Evolutionary conservation across 2,888 invertebrate species (phyloP), one percentile per base, ranked within the genome.

Genomic region (Isoperla grammatica): DNA sequence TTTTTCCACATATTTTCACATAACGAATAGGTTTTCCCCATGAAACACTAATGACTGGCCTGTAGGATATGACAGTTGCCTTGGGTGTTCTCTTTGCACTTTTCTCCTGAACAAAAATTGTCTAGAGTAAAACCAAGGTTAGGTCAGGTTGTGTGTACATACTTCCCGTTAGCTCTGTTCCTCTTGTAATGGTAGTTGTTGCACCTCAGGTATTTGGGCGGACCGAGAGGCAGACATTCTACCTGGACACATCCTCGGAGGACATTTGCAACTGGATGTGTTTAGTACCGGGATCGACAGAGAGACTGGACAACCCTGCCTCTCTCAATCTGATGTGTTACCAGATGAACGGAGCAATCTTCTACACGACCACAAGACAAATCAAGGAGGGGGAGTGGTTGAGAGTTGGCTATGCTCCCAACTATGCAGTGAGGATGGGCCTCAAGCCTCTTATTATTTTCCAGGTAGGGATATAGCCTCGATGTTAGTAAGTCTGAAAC

Each of bases 261-360:
- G 70, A 78, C 65, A 74, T 75, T 54, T 82, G 81, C 67, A 83
- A 81, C 68, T 84, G 83, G 83, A 76, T 84, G 78, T 79, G 79
- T 65, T 77, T 82, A 65, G 75, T 83, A 4, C 17, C n/a, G 45
- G 45, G 45, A 5, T 45, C 45, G 19, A 76, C 83, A 5, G 70
- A 72, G 6, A 71, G 78, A 12, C 82, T 81, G 0, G 68, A 69
- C 11, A 70, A 70, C 59, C 68, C 71, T 9, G 72, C 74, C 40
- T 77, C 79, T 62, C 80, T 81, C 69, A 84, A 84, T 71, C 72
- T 81, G 55, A 78, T 82, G 65, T 83, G 82, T 62, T 82, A 81
- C 69, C 82, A 83, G 72, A 71, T 73, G 64, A 69, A 67, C 61
- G 64, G 68, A 22, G 67, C 75, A 56, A 75, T 80, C 61, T 79